Evolutionary conservation across 2,113 vertebrate species (phyloP).

Genomic region (Electrona antarctica): DNA sequence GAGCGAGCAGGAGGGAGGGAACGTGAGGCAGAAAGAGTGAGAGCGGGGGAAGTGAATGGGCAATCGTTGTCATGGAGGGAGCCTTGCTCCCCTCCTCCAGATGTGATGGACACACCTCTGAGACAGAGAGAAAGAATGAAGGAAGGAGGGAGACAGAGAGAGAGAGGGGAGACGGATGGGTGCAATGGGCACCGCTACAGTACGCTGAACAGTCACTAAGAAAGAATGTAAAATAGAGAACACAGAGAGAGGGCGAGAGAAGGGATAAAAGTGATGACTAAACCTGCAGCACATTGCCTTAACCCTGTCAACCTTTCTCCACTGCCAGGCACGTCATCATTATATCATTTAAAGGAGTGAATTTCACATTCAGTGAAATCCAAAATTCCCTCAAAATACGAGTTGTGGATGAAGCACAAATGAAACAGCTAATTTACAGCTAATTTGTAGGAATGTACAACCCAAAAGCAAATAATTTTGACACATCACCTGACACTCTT

Average conservation of each 20-base stretch:
- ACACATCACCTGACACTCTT: too few relatives aligned
- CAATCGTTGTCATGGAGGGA: conserved; percentile 47
- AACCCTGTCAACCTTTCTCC: conserved; percentile 65
- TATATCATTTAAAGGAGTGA: conserved; percentile 40
- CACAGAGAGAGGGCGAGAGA: too few relatives aligned
- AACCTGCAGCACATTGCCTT: conserved; percentile 12
- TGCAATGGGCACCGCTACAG: too few relatives aligned
- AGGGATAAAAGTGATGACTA: too few relatives aligned
- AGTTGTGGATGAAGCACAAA: too few relatives aligned
- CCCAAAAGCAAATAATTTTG: too few relatives aligned
- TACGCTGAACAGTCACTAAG: too few relatives aligned
- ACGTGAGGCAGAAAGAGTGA: background rate
- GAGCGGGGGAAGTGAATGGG: conserved; percentile 50
- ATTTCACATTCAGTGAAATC: too few relatives aligned
- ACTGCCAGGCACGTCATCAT: conserved; percentile 35
- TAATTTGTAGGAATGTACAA: too few relatives aligned
- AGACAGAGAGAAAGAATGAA: conserved; percentile 21
- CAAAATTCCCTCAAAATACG: too few relatives aligned
- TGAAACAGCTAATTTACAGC: too few relatives aligned
- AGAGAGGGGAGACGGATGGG: background rate
- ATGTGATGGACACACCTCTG: conserved; percentile 75
- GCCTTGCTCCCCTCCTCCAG: conserved; percentile 67
- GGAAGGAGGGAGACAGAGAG: conserved; percentile 1
- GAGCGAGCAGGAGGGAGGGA: conserved; percentile 18
- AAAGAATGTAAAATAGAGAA: too few relatives aligned